Percentiles rank a stretch among this genome's conserved stretches.
Conservation (phyloP, 2,888 invertebrate genomes). For the Tetragnatha montana region DNA sequence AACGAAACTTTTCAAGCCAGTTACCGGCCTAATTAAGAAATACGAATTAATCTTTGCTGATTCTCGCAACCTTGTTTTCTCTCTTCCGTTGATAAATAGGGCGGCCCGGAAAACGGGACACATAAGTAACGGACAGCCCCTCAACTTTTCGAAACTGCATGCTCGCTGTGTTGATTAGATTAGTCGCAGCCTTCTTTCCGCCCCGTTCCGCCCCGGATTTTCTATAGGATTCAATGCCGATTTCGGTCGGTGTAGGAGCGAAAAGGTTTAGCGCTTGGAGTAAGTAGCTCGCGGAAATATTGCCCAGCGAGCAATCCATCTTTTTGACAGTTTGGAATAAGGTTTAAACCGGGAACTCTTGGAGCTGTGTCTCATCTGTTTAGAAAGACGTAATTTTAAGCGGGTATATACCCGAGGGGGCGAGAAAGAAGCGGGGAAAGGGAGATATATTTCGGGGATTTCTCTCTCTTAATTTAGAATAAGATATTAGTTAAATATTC, state of each 20-base stretch:
- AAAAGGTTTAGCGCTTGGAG: slow-evolving; percentile 9
- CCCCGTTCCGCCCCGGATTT: too few species aligned
- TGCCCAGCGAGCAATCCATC: slow-evolving; percentile 17
- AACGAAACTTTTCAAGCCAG: background rate
- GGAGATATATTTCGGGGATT: background rate
- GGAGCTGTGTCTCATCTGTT: slow-evolving; percentile 12
- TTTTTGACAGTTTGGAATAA: slow-evolving; percentile 50
- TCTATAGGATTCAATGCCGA: too few species aligned
- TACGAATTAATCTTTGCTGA: background rate
- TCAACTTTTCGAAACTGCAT: slow-evolving; percentile 21
- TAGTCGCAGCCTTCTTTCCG: background rate
- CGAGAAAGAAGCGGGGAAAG: background rate
- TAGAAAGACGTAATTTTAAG: slow-evolving; percentile 29
- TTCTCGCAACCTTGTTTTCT: background rate
- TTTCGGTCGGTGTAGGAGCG: too few species aligned
- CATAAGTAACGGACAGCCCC: slow-evolving; percentile 26
- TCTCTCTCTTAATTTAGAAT: background rate
- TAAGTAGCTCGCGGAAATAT: slow-evolving; percentile 30
- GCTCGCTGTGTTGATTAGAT: slow-evolving; percentile 44
- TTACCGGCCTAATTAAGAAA: background rate
- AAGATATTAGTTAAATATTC: background rate
- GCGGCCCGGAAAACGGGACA: background rate
- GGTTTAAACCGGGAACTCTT: slow-evolving; percentile 13
- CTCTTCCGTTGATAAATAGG: background rate
- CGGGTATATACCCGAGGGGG: background rate